Conservation (phyloP, 2,797 vertebrate genomes). For the Phalanger gymnotis region DNA sequence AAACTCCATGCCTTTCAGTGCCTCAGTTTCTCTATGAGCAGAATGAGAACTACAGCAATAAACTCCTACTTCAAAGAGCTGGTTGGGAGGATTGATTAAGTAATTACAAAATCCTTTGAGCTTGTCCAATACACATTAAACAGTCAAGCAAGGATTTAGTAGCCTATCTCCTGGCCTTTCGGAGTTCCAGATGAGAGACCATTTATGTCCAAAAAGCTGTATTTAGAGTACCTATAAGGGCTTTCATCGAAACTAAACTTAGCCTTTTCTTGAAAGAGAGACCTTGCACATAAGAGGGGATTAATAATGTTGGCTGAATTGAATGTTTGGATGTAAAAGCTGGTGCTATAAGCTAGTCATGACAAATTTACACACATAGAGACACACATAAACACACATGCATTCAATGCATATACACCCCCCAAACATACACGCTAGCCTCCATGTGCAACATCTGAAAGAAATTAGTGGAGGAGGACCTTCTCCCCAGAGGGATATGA, state of each 20-base stretch:
- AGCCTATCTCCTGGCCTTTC: conserved; percentile 30
- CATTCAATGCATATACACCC: neutral
- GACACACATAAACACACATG: too few relatives aligned
- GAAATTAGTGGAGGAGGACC: neutral
- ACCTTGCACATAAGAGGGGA: conserved; percentile 11
- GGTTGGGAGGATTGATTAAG: conserved; percentile 44
- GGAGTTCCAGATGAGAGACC: conserved; percentile 3
- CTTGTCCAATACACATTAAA: conserved; percentile 52
- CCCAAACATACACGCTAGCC: neutral
- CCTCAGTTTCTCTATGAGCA: conserved; percentile 48
- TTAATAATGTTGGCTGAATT: neutral
- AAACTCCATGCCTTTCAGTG: neutral
- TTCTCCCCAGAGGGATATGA: neutral
- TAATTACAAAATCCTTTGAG: conserved; percentile 59
- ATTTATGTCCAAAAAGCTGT: conserved; percentile 36
- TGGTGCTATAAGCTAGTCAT: conserved; percentile 29
- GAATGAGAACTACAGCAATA: conserved; percentile 28
- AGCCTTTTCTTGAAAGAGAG: conserved; percentile 40
- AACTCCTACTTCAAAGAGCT: conserved; percentile 3
- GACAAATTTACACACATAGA: neutral
- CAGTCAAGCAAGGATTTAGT: conserved; percentile 55
- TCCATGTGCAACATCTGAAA: neutral
- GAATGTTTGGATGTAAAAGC: conserved; percentile 20
- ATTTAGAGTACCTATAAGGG: neutral
- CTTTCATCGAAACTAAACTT: conserved; percentile 59